Base-by-base conservation (phyloP, 1,140 invertebrate genomes). In the Nautilus pompilius region DNA sequence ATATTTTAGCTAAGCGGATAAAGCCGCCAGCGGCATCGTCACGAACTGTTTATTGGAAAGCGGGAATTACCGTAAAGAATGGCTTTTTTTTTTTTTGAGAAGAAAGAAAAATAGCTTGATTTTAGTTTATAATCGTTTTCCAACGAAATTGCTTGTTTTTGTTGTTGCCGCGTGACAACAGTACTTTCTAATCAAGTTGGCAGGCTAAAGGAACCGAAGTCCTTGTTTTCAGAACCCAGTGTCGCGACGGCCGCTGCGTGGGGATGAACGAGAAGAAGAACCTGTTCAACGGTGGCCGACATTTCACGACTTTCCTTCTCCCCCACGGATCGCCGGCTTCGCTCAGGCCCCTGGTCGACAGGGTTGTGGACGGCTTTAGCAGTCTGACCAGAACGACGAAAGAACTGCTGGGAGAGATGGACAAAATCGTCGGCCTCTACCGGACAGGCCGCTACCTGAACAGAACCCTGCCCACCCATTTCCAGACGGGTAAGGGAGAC, bases 261-360 rank as follows among this genome's bases (percentile, higher is more conserved):
- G 79, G 80, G 28, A 77, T 78, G 63, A 85, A 85, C 69, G 83
- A 85, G 66, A 79, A 78, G 58, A 70, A 73, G 29, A 86, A 86
- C 62, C 76, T 84, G n/a, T 77, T 77, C 33, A 82, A 83, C 53
- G 80, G 80, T 32, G 83, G 81, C 0, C 69, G 78, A 28, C 82
- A 85, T 71, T 84, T 85, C 66, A 79, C 79, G 13, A 77, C 71
- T 17, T 76, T 82, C 59, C 74, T 84, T 3, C 75, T 85, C 3
- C 83, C 83, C 0, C 77, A 82, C 61, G 81, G 82, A 45, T 80
- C 80, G 4, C 84, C 84, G 4, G n/a, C 15, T 10, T 30, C 33
- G 0, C 70, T 84, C 2, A 62, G 68, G 34, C 71, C 73, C 13
- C 60, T 77, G 5, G 69, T 82, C 4, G 63, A 79, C 54, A 60